These are phyloP conservation scores for Anser brachyrhynchus DNA, from an alignment of 2,113 vertebrate species.

Conservation along the genomic window DNA sequence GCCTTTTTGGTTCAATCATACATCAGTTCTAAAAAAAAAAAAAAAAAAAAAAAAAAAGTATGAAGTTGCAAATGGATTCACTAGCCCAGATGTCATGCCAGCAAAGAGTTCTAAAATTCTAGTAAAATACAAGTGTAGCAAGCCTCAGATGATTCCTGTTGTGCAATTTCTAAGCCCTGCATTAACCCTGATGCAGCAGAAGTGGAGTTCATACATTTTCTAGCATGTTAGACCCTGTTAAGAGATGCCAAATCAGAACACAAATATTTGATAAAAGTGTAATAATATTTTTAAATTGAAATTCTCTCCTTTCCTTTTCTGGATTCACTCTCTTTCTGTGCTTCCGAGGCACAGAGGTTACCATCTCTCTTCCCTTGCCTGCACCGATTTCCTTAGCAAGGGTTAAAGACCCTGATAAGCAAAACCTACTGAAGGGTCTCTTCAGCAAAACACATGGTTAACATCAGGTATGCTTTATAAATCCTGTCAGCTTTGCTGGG, in stretches of 20 bases:
- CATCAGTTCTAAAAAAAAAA: not conserved
- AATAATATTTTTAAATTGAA: not conserved
- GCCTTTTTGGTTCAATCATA: not conserved
- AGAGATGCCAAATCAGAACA: not conserved
- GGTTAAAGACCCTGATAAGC: not conserved
- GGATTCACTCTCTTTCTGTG: not conserved
- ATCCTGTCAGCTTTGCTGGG: slow-evolving; percentile 8
- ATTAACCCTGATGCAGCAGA: not conserved
- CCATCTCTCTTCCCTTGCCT: not conserved
- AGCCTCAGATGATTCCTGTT: not conserved
- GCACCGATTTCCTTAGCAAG: not conserved
- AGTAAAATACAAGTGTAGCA: not conserved
- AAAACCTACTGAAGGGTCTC: not conserved
- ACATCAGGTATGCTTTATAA: not conserved
- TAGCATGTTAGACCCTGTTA: not conserved
- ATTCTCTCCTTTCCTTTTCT: not conserved
- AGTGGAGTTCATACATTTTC: not conserved
- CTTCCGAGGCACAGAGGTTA: not conserved
- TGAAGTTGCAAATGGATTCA: not conserved
- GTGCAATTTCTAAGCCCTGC: not conserved
- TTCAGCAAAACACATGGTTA: not conserved
- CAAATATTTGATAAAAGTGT: not conserved
- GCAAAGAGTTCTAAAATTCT: not conserved
- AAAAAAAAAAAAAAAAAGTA: not conserved
- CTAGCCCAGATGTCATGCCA: not conserved